A percentile compares a stretch with the other conserved stretches of the same genome.
These are phyloP conservation scores for Rhincodon typus DNA, from an alignment of 2,797 vertebrate genomes.

Conservation along the genomic window DNA sequence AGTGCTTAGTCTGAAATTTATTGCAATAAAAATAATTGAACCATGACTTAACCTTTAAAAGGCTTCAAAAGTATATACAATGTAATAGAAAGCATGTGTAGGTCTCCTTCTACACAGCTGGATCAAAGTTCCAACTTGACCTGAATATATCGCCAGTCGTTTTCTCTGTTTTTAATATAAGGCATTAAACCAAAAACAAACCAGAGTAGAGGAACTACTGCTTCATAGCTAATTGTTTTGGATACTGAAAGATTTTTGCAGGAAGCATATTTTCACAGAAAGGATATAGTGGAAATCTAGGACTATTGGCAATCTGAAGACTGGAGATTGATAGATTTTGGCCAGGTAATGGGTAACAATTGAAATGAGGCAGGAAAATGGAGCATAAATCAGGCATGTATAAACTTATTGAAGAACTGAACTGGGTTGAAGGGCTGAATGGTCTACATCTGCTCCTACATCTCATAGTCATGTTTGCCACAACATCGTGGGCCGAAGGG, in stretches of 20 bases:
- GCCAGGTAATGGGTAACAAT: not conserved
- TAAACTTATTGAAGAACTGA: not conserved
- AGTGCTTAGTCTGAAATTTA: constrained; percentile 20
- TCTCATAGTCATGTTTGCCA: no score
- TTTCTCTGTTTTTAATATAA: not conserved
- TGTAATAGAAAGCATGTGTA: not conserved
- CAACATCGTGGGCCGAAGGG: no score
- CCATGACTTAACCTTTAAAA: constrained; percentile 22
- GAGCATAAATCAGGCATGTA: not conserved
- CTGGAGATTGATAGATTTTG: not conserved
- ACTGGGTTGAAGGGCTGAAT: not conserved
- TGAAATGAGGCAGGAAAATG: not conserved
- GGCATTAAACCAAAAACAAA: not conserved
- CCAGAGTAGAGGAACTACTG: not conserved
- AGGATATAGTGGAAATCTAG: not conserved
- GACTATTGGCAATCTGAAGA: not conserved
- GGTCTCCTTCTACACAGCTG: not conserved
- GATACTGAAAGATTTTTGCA: not conserved
- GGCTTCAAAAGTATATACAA: constrained; percentile 1
- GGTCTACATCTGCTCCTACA: no score
- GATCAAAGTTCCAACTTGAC: not conserved
- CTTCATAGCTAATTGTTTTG: not conserved
- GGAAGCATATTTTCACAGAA: not conserved
- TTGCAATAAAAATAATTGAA: constrained; percentile 27
- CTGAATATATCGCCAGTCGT: not conserved